Evolutionary conservation across 2,113 vertebrate genomes (phyloP).

Genomic region (Xyrauchen texanus): DNA sequence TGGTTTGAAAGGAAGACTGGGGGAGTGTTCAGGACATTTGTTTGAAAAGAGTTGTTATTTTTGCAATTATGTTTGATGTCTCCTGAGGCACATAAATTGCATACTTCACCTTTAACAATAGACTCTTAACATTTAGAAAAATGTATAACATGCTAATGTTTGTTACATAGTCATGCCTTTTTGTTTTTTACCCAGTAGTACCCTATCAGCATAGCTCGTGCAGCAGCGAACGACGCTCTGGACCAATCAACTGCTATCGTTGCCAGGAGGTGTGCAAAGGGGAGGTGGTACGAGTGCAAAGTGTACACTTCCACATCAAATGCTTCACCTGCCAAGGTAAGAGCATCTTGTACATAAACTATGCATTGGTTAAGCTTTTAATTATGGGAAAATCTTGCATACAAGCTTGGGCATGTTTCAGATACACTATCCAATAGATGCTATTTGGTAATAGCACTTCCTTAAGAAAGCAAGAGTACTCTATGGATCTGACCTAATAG

Average conservation of each 20-base stretch:
- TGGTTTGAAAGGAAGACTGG: too few species aligned
- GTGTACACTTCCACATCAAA: constrained; percentile 95
- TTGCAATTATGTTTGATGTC: too few species aligned
- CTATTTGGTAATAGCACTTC: background rate
- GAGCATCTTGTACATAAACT: background rate
- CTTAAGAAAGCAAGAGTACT: constrained; percentile 23
- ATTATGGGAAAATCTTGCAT: background rate
- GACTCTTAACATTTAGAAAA: too few species aligned
- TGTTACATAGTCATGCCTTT: constrained; percentile 17
- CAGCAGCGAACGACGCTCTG: constrained; percentile 74
- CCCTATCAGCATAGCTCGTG: constrained; percentile 84
- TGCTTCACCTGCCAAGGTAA: constrained; percentile 99
- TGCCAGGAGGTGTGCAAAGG: constrained; percentile 94
- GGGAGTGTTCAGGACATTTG: too few species aligned
- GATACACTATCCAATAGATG: constrained; percentile 14
- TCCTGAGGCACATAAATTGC: too few species aligned
- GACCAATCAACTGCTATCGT: constrained; percentile 89
- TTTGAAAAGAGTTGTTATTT: too few species aligned
- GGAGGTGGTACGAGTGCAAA: constrained; percentile 95
- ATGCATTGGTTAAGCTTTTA: background rate
- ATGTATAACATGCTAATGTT: background rate
- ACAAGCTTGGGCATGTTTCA: background rate
- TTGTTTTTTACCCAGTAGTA: constrained; percentile 71
- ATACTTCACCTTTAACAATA: too few species aligned
- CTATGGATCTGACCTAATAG: constrained; percentile 18